These are phyloP conservation scores for Cheilosia scutellata DNA, from an alignment of 2,888 invertebrate species.

Conservation along the genomic window DNA sequence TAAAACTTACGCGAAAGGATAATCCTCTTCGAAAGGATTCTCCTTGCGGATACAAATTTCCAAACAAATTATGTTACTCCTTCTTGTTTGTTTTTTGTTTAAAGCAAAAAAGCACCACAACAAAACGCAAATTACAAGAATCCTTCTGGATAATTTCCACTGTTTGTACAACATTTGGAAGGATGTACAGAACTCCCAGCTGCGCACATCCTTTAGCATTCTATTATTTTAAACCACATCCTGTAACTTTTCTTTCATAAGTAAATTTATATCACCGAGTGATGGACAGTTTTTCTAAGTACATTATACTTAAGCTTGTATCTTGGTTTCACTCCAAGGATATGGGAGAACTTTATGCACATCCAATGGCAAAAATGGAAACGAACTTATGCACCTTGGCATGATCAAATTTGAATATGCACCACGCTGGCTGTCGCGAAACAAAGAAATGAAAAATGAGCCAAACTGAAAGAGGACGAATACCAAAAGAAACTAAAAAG, in stretches of 20 bases:
- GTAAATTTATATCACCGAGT: slow-evolving; percentile 19
- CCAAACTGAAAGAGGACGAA: not conserved
- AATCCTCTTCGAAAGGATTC: slow-evolving; percentile 15
- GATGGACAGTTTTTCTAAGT: slow-evolving; percentile 43
- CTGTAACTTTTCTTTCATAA: not conserved
- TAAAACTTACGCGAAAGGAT: not conserved
- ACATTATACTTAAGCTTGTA: slow-evolving; percentile 1
- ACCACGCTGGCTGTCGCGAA: not conserved
- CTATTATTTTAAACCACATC: slow-evolving; percentile 28
- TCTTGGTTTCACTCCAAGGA: not conserved
- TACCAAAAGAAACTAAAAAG: slow-evolving; percentile 11
- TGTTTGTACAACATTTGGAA: slow-evolving; percentile 55
- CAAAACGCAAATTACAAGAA: slow-evolving; percentile 57
- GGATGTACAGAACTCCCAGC: slow-evolving; percentile 32
- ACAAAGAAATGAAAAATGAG: slow-evolving; percentile 57
- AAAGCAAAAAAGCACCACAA: slow-evolving; percentile 30
- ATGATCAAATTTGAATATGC: slow-evolving; percentile 37
- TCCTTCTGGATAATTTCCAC: slow-evolving; percentile 52
- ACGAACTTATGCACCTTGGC: slow-evolving; percentile 49
- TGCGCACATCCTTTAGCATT: slow-evolving; percentile 14
- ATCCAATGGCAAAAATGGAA: not conserved
- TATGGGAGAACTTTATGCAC: slow-evolving; percentile 1
- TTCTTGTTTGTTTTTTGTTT: slow-evolving; percentile 10
- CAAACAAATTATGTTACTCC: slow-evolving; percentile 42
- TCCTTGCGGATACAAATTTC: slow-evolving; percentile 32